Conservation (phyloP, 2,888 invertebrate species). For the Coelinius sp. region DNA sequence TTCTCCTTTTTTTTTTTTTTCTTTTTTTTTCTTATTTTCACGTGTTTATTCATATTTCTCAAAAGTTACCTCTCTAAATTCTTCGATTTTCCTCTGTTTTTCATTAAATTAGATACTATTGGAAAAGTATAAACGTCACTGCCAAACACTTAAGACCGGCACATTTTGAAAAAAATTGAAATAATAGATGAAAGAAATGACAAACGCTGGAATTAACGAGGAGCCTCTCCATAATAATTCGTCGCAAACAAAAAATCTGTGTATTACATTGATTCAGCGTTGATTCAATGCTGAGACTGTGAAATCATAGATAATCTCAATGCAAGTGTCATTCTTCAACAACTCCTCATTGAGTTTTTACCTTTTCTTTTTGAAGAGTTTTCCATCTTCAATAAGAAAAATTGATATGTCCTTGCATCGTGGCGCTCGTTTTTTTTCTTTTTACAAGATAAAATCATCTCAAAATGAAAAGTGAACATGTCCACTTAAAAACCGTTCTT, state of each 20-base stretch:
- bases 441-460: slow-evolving; percentile 50
- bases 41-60: slow-evolving; percentile 1
- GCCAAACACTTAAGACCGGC: slow-evolving; percentile 32
- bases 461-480: slow-evolving; percentile 30
- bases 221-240: not conserved
- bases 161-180: not conserved
- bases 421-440: slow-evolving; percentile 45
- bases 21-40: not conserved
- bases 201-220: not conserved
- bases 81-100: not conserved
- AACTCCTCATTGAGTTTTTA: not conserved
- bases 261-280: not conserved
- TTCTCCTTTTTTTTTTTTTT: not conserved
- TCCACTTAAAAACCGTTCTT: slow-evolving; percentile 46
- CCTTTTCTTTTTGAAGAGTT: not conserved
- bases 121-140: slow-evolving; percentile 27
- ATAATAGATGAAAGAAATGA: not conserved
- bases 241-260: not conserved
- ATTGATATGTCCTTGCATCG: slow-evolving; percentile 36
- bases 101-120: slow-evolving; percentile 17
- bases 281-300: not conserved
- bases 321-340: slow-evolving; percentile 8
- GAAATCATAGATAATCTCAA: slow-evolving; percentile 19
- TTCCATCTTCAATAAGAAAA: not conserved
- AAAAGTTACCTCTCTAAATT: slow-evolving; percentile 12